phyloP scores from a whole-genome alignment of 2,797 vertebrate species.

The Falco novaeseelandiae region DNA sequence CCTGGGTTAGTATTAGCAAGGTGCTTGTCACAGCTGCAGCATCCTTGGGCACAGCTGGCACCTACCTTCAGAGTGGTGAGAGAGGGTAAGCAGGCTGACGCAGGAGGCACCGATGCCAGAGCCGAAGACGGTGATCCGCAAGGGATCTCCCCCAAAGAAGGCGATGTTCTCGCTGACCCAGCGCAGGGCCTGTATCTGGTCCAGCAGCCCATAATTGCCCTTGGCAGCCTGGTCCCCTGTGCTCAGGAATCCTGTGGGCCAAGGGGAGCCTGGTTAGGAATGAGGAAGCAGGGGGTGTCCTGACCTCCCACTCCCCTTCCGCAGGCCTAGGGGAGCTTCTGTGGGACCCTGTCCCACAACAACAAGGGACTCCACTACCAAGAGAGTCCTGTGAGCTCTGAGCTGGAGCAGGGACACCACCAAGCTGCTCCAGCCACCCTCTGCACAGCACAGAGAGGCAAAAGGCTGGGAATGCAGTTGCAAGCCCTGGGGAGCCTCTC shows the following conservation, averaged over 20 bases:
- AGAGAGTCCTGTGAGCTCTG: not conserved
- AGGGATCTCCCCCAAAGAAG: conserved; percentile 96
- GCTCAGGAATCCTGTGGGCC: conserved; percentile 90
- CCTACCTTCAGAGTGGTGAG: conserved; percentile 97
- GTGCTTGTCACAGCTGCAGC: fast-evolving
- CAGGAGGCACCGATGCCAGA: conserved; percentile 97
- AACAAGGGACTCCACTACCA: not conserved
- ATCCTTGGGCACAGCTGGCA: not conserved
- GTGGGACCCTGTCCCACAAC: not conserved
- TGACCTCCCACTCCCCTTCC: not conserved
- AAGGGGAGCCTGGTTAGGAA: conserved; percentile 30
- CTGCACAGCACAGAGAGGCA: not conserved
- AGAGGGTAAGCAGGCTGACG: conserved; percentile 96
- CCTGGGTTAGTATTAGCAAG: not conserved
- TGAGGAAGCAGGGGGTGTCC: not conserved
- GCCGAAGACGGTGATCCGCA: conserved; percentile 97
- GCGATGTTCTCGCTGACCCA: conserved; percentile 99
- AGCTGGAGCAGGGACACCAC: not conserved
- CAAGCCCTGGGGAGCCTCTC: not conserved
- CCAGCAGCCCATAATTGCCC: conserved; percentile 96
- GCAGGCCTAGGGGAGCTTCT: not conserved
- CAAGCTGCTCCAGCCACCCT: not conserved
- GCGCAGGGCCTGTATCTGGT: conserved; percentile 97
- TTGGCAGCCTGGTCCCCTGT: conserved; percentile 98
- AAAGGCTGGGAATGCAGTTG: not conserved